Evolutionary conservation across 2,797 vertebrate species (phyloP).

Genomic region (Pelodytes ibericus): DNA sequence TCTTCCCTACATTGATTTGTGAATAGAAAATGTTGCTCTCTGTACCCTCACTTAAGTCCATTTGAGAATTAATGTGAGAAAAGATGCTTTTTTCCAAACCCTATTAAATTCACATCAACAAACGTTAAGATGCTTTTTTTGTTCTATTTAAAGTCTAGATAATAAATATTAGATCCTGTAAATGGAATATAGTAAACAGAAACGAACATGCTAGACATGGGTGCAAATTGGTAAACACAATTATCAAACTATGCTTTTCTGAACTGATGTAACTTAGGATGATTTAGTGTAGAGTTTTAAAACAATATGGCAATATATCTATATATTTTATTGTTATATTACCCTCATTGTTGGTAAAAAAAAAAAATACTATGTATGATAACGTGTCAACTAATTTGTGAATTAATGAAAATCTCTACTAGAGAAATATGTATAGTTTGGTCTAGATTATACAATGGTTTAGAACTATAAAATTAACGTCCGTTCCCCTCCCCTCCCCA

Average conservation of each 20-base stretch:
- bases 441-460: no score
- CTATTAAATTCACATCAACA: background rate
- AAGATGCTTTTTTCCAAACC: slow-evolving; percentile 35
- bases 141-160: background rate
- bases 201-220: background rate
- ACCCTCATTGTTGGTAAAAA: no score
- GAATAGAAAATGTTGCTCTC: background rate
- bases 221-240: background rate
- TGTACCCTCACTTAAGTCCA: background rate
- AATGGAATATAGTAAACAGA: slow-evolving; percentile 22
- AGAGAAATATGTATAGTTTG: no score
- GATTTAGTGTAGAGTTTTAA: no score
- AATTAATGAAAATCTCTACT: no score
- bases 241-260: background rate
- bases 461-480: no score
- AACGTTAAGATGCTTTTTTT: background rate
- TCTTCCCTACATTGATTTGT: background rate
- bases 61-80: slow-evolving; percentile 45
- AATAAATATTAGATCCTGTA: slow-evolving; percentile 37
- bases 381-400: no score
- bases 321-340: no score
- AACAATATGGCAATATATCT: no score
- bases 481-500: no score
- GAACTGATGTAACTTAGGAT: no score
- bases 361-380: no score